These are phyloP conservation scores for Diaphora mendica DNA, from an alignment of 2,888 invertebrate genomes.

Conservation along the genomic window DNA sequence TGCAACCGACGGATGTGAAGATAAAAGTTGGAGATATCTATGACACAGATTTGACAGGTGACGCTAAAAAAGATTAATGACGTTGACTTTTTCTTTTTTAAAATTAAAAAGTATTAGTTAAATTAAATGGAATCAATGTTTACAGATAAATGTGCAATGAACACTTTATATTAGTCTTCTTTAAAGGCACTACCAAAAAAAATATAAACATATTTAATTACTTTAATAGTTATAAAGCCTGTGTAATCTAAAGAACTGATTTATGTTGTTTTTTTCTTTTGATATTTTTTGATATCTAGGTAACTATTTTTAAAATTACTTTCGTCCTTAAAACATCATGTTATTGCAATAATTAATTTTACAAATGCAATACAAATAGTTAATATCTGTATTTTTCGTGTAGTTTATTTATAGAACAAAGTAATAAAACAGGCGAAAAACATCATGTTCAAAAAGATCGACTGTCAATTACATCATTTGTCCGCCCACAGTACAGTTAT, in stretches of 20 bases:
- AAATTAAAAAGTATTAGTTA: background rate
- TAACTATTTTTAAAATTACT: background rate
- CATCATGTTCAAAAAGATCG: conserved; percentile 28
- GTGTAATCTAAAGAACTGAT: no score
- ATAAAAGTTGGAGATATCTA: conserved; percentile 34
- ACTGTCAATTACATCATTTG: conserved; percentile 80
- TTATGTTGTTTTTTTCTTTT: no score
- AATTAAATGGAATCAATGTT: background rate
- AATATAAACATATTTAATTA: background rate
- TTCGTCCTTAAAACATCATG: background rate
- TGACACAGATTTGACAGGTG: conserved; percentile 27
- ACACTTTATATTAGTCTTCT: no score
- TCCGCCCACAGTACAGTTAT: conserved; percentile 76
- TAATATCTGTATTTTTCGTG: background rate
- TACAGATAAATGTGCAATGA: no score
- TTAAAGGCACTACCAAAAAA: no score
- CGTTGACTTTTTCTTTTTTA: background rate
- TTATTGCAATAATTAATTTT: background rate
- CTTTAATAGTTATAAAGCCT: no score
- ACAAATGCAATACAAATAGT: background rate
- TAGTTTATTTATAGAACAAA: conserved; percentile 17
- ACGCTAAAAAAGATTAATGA: conserved; percentile 23
- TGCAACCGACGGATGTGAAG: conserved; percentile 44
- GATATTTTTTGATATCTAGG: no score
- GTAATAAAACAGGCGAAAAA: conserved; percentile 15